Conservation (phyloP, 2,113 vertebrate species). For the Gavia stellata region DNA sequence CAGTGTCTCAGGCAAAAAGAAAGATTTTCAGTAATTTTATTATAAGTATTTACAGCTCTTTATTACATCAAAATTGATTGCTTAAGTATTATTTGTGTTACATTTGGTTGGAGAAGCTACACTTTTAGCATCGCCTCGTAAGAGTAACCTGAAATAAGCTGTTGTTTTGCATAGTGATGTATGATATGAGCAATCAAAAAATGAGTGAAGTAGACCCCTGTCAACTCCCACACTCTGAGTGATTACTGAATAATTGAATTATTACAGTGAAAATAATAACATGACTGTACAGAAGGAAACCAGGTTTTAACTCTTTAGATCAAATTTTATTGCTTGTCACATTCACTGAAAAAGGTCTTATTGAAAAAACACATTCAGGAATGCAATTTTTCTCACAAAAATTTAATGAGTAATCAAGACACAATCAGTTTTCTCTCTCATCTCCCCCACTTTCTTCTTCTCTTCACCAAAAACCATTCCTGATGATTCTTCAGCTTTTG, state of each 20-base stretch:
- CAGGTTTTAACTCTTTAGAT: background rate
- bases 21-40: background rate
- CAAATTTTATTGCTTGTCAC: background rate
- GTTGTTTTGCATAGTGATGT: background rate
- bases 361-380: background rate
- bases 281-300: background rate
- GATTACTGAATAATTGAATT: background rate
- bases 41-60: background rate
- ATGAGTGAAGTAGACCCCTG: background rate
- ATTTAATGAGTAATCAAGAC: background rate
- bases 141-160: background rate
- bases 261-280: background rate
- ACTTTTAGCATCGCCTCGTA: background rate
- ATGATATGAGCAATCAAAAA: background rate
- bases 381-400: background rate
- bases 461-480: accelerated
- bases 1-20: background rate
- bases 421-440: background rate
- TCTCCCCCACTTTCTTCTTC: background rate
- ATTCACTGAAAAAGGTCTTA: background rate
- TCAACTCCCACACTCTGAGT: background rate
- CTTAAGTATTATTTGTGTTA: background rate
- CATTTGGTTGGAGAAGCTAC: background rate
- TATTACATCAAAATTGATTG: background rate
- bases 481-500: background rate